Percentiles rank a stretch among this genome's conserved stretches.
phyloP scores from a whole-genome alignment of 2,797 vertebrate species.

The Setipinna tenuifilis region DNA sequence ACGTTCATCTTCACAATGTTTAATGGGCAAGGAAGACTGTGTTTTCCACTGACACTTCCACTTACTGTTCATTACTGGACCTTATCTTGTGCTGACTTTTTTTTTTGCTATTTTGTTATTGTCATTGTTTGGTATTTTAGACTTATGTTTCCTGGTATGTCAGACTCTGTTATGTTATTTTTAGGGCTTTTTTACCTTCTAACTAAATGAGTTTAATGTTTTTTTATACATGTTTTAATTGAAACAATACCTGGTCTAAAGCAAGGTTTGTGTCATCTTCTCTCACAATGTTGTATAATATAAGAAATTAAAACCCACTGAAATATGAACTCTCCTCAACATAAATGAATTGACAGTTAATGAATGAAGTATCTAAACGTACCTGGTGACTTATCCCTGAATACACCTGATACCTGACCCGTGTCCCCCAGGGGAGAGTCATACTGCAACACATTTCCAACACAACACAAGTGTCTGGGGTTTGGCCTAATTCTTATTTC shows the following conservation, averaged over 20 bases:
- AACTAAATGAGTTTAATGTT: too few relatives aligned
- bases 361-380: neutral
- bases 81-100: too few relatives aligned
- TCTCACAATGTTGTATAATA: neutral
- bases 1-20: neutral
- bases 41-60: neutral
- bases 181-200: too few relatives aligned
- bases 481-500: neutral
- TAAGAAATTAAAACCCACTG: neutral
- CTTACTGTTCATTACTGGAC: too few relatives aligned
- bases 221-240: too few relatives aligned
- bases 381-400: neutral
- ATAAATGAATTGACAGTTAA: neutral
- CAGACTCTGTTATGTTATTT: too few relatives aligned
- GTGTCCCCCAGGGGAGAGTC: too few relatives aligned
- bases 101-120: neutral
- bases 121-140: too few relatives aligned
- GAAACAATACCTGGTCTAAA: too few relatives aligned
- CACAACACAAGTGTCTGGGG: neutral
- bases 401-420: neutral
- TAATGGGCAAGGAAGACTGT: neutral
- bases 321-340: neutral
- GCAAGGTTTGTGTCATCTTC: neutral
- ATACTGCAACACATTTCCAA: too few relatives aligned
- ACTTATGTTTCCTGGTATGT: too few relatives aligned